These are phyloP conservation scores for Hirtodrosophila histrioides DNA, from an alignment of 2,888 invertebrate genomes.

Conservation along the genomic window DNA sequence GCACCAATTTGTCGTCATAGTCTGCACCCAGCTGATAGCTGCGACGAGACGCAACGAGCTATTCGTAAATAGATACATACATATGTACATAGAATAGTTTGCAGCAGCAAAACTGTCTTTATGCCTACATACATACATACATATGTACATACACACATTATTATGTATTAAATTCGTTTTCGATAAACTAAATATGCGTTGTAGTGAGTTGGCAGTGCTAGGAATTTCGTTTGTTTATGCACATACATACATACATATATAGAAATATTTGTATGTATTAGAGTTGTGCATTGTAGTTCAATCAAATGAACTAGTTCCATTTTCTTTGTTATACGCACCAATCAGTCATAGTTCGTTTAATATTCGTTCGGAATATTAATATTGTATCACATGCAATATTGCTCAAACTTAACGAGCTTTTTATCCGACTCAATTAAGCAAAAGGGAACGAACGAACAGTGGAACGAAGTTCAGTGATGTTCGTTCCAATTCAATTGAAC, in stretches of 20 bases:
- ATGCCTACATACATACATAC: constrained; percentile 2
- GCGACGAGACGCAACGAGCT: constrained; percentile 23
- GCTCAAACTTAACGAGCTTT: too few relatives aligned
- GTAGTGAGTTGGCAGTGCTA: constrained; percentile 17
- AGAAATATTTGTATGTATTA: constrained; percentile 6
- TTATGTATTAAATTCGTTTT: constrained; percentile 38
- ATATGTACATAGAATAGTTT: constrained; percentile 4
- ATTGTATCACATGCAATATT: too few relatives aligned
- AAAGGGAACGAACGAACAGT: too few relatives aligned
- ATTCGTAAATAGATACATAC: constrained; percentile 26
- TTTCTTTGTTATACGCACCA: too few relatives aligned
- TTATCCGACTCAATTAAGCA: too few relatives aligned
- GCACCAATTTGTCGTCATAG: constrained; percentile 53
- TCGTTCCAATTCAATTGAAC: too few relatives aligned
- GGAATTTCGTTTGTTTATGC: constrained; percentile 15
- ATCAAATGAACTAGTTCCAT: too few relatives aligned
- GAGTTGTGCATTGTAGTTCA: too few relatives aligned
- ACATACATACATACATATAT: constrained; percentile 6
- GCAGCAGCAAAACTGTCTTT: constrained; percentile 5
- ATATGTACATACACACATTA: constrained; percentile 14
- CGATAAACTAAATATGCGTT: constrained; percentile 15
- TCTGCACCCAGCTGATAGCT: constrained; percentile 49
- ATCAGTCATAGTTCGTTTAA: too few relatives aligned
- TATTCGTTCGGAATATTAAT: too few relatives aligned
- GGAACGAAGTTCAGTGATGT: too few relatives aligned